Evolutionary conservation across 2,888 invertebrate genomes (phyloP).

Genomic region (Resseliella maxima): DNA sequence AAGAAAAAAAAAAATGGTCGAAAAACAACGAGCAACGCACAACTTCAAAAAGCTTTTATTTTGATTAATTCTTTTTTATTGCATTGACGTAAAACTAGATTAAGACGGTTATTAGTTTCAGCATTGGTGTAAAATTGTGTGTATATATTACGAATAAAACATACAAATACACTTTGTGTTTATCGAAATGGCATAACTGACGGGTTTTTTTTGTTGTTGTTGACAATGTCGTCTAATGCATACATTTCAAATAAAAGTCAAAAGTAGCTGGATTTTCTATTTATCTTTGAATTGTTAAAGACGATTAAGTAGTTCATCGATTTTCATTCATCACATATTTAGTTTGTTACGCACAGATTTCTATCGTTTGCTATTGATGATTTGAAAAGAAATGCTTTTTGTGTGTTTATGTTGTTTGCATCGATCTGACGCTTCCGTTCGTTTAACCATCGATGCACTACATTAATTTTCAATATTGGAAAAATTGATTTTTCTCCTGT

Average conservation of each 20-base stretch:
- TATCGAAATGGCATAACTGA: not conserved
- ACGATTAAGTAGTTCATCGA: not conserved
- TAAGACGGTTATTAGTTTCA: conserved; percentile 28
- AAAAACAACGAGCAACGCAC: not conserved
- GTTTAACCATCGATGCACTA: conserved; percentile 14
- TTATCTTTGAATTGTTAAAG: not conserved
- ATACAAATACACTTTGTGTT: conserved; percentile 28
- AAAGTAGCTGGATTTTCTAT: not conserved
- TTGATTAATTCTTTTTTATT: conserved; percentile 52
- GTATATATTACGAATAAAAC: conserved; percentile 5
- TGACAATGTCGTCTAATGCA: not conserved
- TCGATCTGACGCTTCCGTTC: not conserved
- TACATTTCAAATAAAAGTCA: not conserved
- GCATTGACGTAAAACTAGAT: conserved; percentile 47
- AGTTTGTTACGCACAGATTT: not conserved
- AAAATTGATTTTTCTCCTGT: no score
- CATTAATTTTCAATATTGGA: not conserved
- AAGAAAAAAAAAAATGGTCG: not conserved
- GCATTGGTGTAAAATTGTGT: no score
- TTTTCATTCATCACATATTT: not conserved
- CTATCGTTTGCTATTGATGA: not conserved
- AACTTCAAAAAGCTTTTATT: conserved; percentile 51
- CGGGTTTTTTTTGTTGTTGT: not conserved
- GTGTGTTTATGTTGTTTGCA: not conserved
- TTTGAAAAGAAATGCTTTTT: not conserved